Evolutionary conservation across 2,888 invertebrate genomes (phyloP).

Genomic region (Acanthoscelides obtectus): DNA sequence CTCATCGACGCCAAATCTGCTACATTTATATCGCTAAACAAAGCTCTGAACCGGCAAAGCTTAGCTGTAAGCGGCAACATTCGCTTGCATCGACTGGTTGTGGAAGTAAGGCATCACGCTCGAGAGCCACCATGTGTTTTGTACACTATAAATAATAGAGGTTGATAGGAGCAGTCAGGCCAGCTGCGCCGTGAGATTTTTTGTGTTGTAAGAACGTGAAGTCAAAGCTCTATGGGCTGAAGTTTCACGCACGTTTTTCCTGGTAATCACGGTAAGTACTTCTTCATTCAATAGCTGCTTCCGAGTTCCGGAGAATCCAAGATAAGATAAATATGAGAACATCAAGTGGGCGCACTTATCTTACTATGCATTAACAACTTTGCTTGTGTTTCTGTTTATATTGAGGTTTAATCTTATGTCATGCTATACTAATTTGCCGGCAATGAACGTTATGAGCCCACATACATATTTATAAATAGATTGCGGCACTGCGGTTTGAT

Average conservation of each 20-base stretch:
- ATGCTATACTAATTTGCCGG: neutral
- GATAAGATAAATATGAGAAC: neutral
- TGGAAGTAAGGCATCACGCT: neutral
- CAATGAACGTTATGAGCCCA: neutral
- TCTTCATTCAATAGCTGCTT: neutral
- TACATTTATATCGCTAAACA: neutral
- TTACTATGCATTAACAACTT: neutral
- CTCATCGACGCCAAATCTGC: neutral
- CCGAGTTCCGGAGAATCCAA: neutral
- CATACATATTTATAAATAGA: neutral
- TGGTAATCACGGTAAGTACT: neutral
- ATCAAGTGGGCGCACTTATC: neutral
- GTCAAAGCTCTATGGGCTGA: neutral
- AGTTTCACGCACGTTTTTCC: neutral
- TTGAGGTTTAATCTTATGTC: neutral
- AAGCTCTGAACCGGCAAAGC: neutral
- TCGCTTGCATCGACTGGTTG: neutral
- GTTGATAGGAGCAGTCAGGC: neutral
- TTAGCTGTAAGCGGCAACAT: neutral
- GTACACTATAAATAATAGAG: neutral
- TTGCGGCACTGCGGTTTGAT: neutral
- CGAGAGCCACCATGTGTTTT: neutral
- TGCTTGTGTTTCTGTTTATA: neutral
- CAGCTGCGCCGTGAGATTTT: neutral
- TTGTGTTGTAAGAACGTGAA: neutral